phyloP scores from a whole-genome alignment of 2,888 invertebrate species.

The Callimorpha dominula region DNA sequence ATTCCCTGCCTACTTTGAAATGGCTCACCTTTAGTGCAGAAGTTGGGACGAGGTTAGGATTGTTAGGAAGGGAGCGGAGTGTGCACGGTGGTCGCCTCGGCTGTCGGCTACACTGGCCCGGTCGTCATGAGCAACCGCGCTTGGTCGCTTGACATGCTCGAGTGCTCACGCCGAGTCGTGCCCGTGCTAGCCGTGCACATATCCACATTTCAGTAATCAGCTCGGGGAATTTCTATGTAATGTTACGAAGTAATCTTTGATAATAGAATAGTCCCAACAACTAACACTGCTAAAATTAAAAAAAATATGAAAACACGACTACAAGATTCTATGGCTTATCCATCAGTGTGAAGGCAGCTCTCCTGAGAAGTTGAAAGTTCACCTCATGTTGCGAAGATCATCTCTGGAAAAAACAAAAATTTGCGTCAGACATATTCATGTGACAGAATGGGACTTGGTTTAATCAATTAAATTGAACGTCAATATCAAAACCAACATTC shows the following conservation, averaged over 20 bases:
- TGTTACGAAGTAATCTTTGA: not conserved
- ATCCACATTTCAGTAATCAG: conserved; percentile 49
- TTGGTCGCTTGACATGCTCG: conserved; percentile 38
- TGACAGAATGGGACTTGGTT: no score
- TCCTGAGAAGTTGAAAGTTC: conserved; percentile 35
- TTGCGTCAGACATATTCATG: not conserved
- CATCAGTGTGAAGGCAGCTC: conserved; percentile 47
- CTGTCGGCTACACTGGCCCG: conserved; percentile 77
- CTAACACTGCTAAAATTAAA: conserved; percentile 51
- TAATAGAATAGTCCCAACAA: conserved; percentile 54
- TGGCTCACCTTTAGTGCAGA: conserved; percentile 69
- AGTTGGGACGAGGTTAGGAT: conserved; percentile 48
- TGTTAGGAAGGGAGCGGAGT: conserved; percentile 52
- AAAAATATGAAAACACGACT: conserved; percentile 25
- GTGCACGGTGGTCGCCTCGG: conserved; percentile 78
- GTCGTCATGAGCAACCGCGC: conserved; percentile 57
- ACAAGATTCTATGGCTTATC: conserved; percentile 49
- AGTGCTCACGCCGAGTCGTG: conserved; percentile 60
- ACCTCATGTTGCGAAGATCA: conserved; percentile 38
- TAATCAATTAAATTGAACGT: no score
- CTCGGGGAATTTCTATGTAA: conserved; percentile 10
- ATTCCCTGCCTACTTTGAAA: conserved; percentile 71
- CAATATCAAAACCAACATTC: no score
- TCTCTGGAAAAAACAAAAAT: conserved; percentile 44
- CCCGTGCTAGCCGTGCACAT: conserved; percentile 71